Evolutionary conservation across 2,888 invertebrate genomes (phyloP), one percentile per base, ranked within the genome.

Genomic region (Drosophila meridiana): DNA sequence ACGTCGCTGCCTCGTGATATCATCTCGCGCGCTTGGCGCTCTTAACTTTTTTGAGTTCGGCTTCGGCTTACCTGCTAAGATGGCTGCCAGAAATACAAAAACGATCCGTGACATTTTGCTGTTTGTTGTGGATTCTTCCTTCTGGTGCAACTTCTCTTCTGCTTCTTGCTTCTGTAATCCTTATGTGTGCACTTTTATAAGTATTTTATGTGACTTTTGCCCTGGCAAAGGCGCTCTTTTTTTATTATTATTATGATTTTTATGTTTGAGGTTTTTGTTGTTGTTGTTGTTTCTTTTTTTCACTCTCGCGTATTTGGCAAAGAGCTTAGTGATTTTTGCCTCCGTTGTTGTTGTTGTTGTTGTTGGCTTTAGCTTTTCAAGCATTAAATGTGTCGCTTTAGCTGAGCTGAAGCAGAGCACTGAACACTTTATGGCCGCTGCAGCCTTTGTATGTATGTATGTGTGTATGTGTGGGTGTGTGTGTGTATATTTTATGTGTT

Each of bases 31-130:
- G 55, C 60, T 7, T 8, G 30, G 50, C 42, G 63, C 61, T 62
- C 63, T 73, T 55, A 59, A 57, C 60, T 69, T 53, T 34, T 20
- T 8, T n/a, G 26, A n/a, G 56, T 20, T 20, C 20, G 20, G 20
- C 20, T n/a, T 55, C n/a, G 34, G 53, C 91, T 91, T 89, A 91
- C 91, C 91, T 91, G 91, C 82, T 91, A 92, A 92, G 72, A 91
- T 92, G 84, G 89, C 89, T 76, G 88, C 90, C 76, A 88, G 74
- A 79, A 90, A 84, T 76, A 84, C 82, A 78, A 87, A 83, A 86
- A 89, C 77, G 89, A 90, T 87, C 87, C 82, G 83, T 77, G 81
- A 82, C 91, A 91, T 84, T 76, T 61, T 78, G 64, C 38, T 62
- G 57, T 32, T 53, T 52, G 36, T 65, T 59, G 61, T 28, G 28